Base-by-base conservation (phyloP, 2,797 vertebrate species). In the Sebastiscus albofasciatus region DNA sequence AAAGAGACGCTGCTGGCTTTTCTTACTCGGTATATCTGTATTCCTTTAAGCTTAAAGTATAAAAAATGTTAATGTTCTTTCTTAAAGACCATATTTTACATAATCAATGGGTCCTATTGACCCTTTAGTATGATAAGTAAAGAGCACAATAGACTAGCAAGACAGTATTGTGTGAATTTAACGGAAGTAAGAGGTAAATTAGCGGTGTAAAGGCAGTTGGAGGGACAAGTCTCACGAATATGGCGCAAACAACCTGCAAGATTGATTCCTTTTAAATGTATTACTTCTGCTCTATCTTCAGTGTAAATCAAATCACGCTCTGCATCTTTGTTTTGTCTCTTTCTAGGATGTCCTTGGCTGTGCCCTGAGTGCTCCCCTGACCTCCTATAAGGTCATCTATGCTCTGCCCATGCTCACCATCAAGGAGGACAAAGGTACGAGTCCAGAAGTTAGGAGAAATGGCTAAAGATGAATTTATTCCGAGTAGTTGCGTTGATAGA, bases 341-440 rank as follows among this genome's bases (percentile, higher is more conserved):
- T 27, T 75, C 2, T 64, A 99, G 98, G 98, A 99, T 78, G 95
- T 99, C 39, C 96, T 99, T 5, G 98, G 98, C 1, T 96, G 96
- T 85, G 96, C 97, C 0, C 92, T 99, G 72, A 96, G 92, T 4
- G 98, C 98, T 13, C 99, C 99, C 11, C 93, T 99, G 68, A 97
- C 96, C 0, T 85, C 94, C 55, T 99, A 99, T 86, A 97, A 97
- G 83, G 94, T 97, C 75, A 96, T 99, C 22, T 98, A 98, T 1
- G 95, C 97, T 70, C 96, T 99, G 73, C 99, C 99, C n/a, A 99
- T 99, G 99, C 96, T 99, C 77, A 99, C 98, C 39, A 99, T 99
- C 92, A 99, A 99, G 90, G 98, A 99, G 84, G 98, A 99, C 83
- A 99, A 99, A 98, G 99, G 99, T 98, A 96, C 0, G 4, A 71